Evolutionary conservation across 2,888 invertebrate species (phyloP), one percentile per base, ranked within the genome.

Genomic region (Nomada hirtipes): DNA sequence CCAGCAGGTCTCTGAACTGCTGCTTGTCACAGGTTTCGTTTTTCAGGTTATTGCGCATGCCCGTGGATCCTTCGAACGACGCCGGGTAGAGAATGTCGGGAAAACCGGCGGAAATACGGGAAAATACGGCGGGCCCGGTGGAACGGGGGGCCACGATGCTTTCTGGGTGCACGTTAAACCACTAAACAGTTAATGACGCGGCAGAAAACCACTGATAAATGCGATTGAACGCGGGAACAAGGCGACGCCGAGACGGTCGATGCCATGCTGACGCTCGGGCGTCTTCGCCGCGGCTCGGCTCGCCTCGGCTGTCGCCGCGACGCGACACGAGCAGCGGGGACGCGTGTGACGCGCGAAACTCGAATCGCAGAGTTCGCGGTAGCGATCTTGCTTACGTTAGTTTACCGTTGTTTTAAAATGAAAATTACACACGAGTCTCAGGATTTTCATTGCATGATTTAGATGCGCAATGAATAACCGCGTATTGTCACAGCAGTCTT

Each of bases 1-100:
- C 64, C 60, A 79, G n/a, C 60, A 47, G 76, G n/a, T 76, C 50
- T 23, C 52, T 67, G 26, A 76, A 26, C 10, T 67, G 59, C n/a
- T 64, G 60, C 15, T 63, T 61, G 23, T 42, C 76, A 47, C 52
- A 74, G 15, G 77, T 65, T 53, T 84, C 63, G 52, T 47, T 68
- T 60, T 82, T 73, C 57, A 76, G 57, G 13, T 47, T 61, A 63
- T 57, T 76, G 86, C 86, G 84, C 86, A 86, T 84, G 84, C 50
- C 73, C 74, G 68, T 68, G 29, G 68, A 71, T 71, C 67, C 57
- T 57, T 59, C 18, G 29, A 63, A 26, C 36, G 60, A 50, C 11
- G 42, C n/a, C 64, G 42, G 64, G n/a, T 53, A 42, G 59, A 29
- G 4, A 53, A 42, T 44, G 20, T 53, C 52, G 20, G 18, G 29